Evolutionary conservation across 1,140 invertebrate species (phyloP).

Genomic region (Fopius arisanus): DNA sequence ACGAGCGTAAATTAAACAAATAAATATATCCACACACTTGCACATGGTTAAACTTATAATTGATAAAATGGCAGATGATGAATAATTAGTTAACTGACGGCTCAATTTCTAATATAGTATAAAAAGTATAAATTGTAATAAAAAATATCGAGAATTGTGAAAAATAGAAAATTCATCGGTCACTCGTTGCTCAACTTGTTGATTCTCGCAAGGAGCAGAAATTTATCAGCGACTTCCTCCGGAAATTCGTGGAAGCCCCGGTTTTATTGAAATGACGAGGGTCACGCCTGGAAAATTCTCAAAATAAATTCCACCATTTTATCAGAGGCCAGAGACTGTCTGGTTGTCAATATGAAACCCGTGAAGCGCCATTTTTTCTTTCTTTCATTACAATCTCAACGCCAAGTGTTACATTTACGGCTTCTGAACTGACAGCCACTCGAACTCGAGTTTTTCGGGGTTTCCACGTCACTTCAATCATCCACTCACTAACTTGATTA

Average conservation of each 20-base stretch:
- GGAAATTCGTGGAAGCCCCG: background rate
- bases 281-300: background rate
- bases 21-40: no score
- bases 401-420: background rate
- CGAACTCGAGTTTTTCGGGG: background rate
- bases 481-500: background rate
- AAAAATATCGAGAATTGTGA: no score
- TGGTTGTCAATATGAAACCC: background rate
- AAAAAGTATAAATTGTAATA: no score
- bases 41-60: no score
- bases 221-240: background rate
- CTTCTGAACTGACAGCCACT: conserved; percentile 10
- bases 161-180: no score
- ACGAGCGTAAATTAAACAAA: no score
- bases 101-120: no score
- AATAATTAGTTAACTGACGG: no score
- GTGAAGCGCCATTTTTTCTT: background rate
- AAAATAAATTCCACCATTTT: background rate
- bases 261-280: background rate
- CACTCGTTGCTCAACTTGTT: background rate
- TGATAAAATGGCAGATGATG: no score
- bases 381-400: conserved; percentile 5
- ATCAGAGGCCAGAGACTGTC: background rate
- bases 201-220: background rate
- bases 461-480: background rate